Base-by-base conservation (phyloP, 2,888 invertebrate species). In the Asteroscopus sphinx region DNA sequence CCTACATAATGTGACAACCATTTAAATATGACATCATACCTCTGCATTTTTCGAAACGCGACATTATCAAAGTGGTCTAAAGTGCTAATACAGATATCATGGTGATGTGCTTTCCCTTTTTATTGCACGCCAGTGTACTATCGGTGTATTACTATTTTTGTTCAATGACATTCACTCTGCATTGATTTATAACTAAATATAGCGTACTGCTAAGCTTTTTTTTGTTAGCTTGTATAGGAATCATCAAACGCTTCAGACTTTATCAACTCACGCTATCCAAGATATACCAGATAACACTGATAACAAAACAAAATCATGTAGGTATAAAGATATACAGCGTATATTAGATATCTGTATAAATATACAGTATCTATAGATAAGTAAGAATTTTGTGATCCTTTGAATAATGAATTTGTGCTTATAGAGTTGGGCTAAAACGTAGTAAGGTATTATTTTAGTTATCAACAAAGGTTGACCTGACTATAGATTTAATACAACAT, bases 201-300 rank as follows among this genome's bases (percentile, higher is more conserved):
- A 69, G 11, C n/a, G n/a, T n/a, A n/a, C n/a, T n/a, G n/a, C 32
- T 33, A 47, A 26, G 30, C 47, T 60, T 55, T 69, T 53, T 63
- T 41, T 11, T 42, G 32, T 54, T 35, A 28, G 7, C 35, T 44
- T 36, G 11, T 12, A 25, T 28, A 28, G 39, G 40, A 55, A 46
- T 44, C 55, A 51, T 42, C 53, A 37, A 71, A 58, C 39, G 53
- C 51, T 48, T 32, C 37, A 53, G 21, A 16, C 36, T 5, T 72
- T 76, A 74, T 76, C 76, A 47, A 44, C 40, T 30, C 15, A 39
- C 46, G 51, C 37, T 74, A 74, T 72, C 73, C 59, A 40, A 25
- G 25, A 36, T 16, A 42, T 12, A 35, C n/a, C n/a, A 32, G 76
- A 74, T 76, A 74, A 48, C 37, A 39, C 12, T 47, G 73, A 76